Base-by-base conservation (phyloP, 2,797 vertebrate species). In the Botia kubotai region DNA sequence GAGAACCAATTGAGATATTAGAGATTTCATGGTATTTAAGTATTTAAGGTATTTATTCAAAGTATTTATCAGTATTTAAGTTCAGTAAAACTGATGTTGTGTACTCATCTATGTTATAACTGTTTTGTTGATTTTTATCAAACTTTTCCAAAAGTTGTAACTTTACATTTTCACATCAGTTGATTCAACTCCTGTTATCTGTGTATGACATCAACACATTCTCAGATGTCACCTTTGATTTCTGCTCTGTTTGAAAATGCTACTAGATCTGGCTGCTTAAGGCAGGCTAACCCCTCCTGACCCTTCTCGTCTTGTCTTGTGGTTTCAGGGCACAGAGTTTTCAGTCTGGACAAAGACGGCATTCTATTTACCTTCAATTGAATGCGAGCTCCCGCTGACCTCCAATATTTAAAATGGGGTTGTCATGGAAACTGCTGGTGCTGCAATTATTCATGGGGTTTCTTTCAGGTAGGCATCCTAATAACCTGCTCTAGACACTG, bases 401-500 rank as follows among this genome's bases (percentile, higher is more conserved):
- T 67, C 33, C 89, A 93, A 92, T 90, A 91, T 92, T 92, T 95
- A 97, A 96, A 95, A 98, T 98, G 97, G 94, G 94, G 96, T 95
- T 97, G 94, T 95, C 95, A 94, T 97, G 96, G 96, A 96, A 97
- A 95, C 95, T 97, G 91, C 91, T 97, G 83, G 87, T 95, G 86
- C 92, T 98, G 91, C 95, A 95, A 66, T 96, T 95, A 68, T 93
- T 96, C 93, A 87, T 92, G 91, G 87, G 92, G 90, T 94, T 93
- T 93, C 93, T 97, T 87, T 93, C 96, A 97, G 97, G 97, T 98
- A 96, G 95, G 93, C 79, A 87, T 75, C 86, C 76, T 74, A 86
- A 87, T 82, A 87, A 86, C 85, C 84, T 88, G 14, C 79, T 79
- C 58, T 86, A 70, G 82, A 48, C 83, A 89, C 83, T 80, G 52